Conservation (phyloP, 2,888 invertebrate species). For the Tipula vernalis region DNA sequence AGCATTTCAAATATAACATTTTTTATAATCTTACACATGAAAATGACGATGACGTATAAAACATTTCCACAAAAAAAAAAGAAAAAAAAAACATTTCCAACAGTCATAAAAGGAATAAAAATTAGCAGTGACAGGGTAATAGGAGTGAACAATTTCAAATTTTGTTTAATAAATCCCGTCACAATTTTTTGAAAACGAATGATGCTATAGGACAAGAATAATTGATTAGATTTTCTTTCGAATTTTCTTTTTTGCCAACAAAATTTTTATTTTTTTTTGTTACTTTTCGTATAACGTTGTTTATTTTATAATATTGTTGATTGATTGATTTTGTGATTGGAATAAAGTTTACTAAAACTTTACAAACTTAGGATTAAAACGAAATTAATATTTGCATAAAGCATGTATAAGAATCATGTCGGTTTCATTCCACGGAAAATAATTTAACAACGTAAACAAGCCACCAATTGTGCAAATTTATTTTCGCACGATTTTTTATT, state of each 20-base stretch:
- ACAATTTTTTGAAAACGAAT: neutral
- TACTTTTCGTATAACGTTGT: neutral
- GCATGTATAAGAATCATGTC: neutral
- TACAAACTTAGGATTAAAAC: neutral
- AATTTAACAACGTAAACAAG: no score
- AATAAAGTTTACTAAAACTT: neutral
- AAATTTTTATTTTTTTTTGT: neutral
- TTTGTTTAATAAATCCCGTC: neutral
- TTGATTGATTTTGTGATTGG: constrained; percentile 4
- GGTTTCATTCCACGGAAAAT: no score
- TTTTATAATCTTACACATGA: neutral
- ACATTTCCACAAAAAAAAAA: neutral
- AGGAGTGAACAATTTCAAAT: neutral
- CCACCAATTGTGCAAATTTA: no score
- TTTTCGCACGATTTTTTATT: no score
- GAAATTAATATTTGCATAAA: neutral
- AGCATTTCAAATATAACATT: neutral
- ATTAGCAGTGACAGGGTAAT: neutral
- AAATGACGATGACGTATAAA: neutral
- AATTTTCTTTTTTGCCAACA: neutral
- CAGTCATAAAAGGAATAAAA: neutral
- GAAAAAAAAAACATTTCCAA: neutral
- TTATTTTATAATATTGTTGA: neutral
- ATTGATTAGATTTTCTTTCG: neutral
- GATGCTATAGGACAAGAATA: neutral